phyloP scores from a whole-genome alignment of 2,888 invertebrate genomes.

The Lepeophtheirus nordmannii region DNA sequence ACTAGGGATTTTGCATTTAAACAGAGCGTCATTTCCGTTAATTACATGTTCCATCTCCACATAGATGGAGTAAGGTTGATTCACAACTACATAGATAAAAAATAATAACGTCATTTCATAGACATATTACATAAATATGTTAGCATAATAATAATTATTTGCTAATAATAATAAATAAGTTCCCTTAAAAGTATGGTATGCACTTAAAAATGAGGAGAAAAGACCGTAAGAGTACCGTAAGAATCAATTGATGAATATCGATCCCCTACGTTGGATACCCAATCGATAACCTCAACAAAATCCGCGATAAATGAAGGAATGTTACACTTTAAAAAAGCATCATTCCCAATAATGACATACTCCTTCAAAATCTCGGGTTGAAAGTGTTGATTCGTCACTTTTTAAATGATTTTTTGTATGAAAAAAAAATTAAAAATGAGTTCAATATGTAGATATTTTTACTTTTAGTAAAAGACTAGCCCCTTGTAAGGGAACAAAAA shows the following conservation, averaged over 20 bases:
- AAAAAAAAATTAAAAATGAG: not conserved
- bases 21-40: conserved; percentile 65
- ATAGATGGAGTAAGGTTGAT: conserved; percentile 64
- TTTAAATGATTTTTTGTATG: not conserved
- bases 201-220: not conserved
- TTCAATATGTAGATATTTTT: not conserved
- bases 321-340: conserved; percentile 64
- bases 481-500: too few relatives aligned
- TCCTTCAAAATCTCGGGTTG: conserved; percentile 73
- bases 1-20: conserved; percentile 72
- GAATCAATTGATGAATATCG: not conserved
- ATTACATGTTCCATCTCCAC: conserved; percentile 79
- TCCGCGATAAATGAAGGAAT: conserved; percentile 84
- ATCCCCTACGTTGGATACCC: conserved; percentile 36
- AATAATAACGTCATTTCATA: not conserved
- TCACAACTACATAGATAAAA: conserved; percentile 46
- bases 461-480: too few relatives aligned
- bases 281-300: conserved; percentile 69
- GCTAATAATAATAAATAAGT: not conserved
- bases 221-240: not conserved
- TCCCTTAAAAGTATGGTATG: conserved; percentile 1
- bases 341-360: conserved; percentile 74
- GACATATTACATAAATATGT: not conserved
- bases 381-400: conserved; percentile 64
- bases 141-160: too few relatives aligned